These are phyloP conservation scores for Pogona vitticeps DNA, from an alignment of 2,113 vertebrate species.

Conservation along the genomic window DNA sequence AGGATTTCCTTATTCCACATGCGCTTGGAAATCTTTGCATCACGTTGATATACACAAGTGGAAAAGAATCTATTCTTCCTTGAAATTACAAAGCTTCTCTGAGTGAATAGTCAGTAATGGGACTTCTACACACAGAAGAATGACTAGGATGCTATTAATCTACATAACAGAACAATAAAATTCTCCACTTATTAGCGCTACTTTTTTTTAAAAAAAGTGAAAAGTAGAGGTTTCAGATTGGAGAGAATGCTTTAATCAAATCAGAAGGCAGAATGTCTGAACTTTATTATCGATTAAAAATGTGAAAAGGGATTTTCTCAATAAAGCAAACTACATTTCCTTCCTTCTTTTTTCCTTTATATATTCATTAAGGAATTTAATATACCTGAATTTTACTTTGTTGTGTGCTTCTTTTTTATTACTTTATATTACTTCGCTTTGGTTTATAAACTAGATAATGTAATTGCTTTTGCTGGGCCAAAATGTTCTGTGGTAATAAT, in stretches of 20 bases:
- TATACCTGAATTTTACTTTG: constrained; percentile 66
- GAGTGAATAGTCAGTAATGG: constrained; percentile 37
- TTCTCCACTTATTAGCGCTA: constrained; percentile 52
- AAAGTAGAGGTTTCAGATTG: constrained; percentile 38
- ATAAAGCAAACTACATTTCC: constrained; percentile 65
- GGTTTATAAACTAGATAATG: constrained; percentile 62
- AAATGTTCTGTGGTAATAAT: constrained; percentile 67
- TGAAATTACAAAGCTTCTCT: constrained; percentile 15
- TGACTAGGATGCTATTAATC: neutral
- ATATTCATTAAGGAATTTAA: constrained; percentile 73
- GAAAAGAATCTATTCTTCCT: constrained; percentile 49
- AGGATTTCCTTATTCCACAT: constrained; percentile 48
- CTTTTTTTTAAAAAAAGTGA: constrained; percentile 29
- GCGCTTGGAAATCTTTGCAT: constrained; percentile 50
- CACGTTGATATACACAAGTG: constrained; percentile 50
- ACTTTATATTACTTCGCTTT: constrained; percentile 69
- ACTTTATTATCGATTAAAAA: constrained; percentile 70
- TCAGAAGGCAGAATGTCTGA: constrained; percentile 48
- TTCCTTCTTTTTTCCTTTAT: constrained; percentile 57
- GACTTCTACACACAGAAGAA: constrained; percentile 28
- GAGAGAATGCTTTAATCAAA: constrained; percentile 53
- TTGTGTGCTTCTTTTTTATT: constrained; percentile 72
- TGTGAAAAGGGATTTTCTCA: constrained; percentile 62
- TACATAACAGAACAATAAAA: constrained; percentile 21
- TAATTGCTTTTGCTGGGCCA: constrained; percentile 64